Base-by-base conservation (phyloP, 2,888 invertebrate genomes). In the Frankliniella intonsa region DNA sequence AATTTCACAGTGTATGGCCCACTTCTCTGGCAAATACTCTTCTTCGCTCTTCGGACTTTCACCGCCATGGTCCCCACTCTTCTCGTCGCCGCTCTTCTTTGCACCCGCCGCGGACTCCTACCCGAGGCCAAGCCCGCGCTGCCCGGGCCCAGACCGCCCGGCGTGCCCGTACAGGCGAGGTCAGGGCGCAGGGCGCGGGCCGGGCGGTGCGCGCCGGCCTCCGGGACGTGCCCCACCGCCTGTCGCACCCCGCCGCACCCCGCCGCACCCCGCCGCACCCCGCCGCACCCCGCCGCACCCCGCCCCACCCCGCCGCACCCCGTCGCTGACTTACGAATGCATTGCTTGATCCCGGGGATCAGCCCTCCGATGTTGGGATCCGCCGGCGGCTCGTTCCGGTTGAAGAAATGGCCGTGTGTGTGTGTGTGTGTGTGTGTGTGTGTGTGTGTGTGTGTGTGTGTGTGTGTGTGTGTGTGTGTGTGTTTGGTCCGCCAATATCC, bases 301-400 rank as follows among this genome's bases (percentile, higher is more conserved):
- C 17, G 19, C 62, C 14, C 62, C 7, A 1, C 55, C 62, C 17
- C 14, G 12, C 3, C n/a, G 62, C 62, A n/a, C 62, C 19, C 14
- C n/a, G 19, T n/a, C 69, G 69, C 69, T 69, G 69, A 69, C 69
- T 69, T 69, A 69, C 69, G 69, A 69, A 69, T 69, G 69, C 69
- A 69, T 69, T 69, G 69, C 69, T 69, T 69, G 69, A 69, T 69
- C 69, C 69, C 69, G 11, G n/a, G 69, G 69, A 69, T 69, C 69
- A 69, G n/a, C 69, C 69, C 69, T 22, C 69, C 22, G 69, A 69
- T 22, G 69, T 69, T 69, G n/a, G 55, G 55, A 55, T 55, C 55
- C 14, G 55, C 14, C 1, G 38, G 38, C 62, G 62, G 62, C 62
- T 62, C 62, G 62, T 62, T 62, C 62, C 22, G 69, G 69, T 69